A percentile compares a stretch with the other conserved stretches of the same genome.
Evolutionary conservation across 2,113 vertebrate genomes (phyloP).

Genomic region (Pterocles orientalis): DNA sequence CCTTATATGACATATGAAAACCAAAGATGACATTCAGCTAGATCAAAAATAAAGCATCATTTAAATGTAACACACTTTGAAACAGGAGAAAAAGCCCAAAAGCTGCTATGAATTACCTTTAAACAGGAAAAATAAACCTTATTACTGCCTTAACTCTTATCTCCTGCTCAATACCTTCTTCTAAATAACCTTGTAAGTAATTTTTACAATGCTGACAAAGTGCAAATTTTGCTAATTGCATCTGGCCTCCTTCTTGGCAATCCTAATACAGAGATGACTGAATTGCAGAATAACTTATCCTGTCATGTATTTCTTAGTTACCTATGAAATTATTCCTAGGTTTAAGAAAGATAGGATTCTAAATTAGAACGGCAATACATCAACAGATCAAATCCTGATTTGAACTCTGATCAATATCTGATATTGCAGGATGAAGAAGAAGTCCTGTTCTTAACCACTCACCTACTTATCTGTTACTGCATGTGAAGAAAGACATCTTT

Average conservation of each 20-base stretch:
- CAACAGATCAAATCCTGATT: not conserved
- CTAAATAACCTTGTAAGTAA: not conserved
- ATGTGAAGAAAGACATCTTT: not conserved
- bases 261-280: not conserved
- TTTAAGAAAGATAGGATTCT: not conserved
- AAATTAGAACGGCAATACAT: not conserved
- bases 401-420: not conserved
- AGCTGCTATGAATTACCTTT: not conserved
- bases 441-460: not conserved
- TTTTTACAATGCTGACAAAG: not conserved
- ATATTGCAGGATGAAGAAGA: not conserved
- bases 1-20: not conserved
- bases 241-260: not conserved
- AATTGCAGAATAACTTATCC: not conserved
- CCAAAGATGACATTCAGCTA: not conserved
- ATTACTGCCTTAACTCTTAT: not conserved
- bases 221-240: not conserved
- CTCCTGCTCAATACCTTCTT: not conserved
- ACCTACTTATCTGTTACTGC: not conserved
- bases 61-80: not conserved
- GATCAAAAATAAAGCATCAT: not conserved
- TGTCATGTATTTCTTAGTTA: not conserved
- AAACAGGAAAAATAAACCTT: not conserved
- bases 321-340: not conserved
- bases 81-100: not conserved